Percentiles rank a stretch among this genome's conserved stretches.
These are phyloP conservation scores for Epicampocera succincta DNA, from an alignment of 2,888 invertebrate species.

Conservation along the genomic window DNA sequence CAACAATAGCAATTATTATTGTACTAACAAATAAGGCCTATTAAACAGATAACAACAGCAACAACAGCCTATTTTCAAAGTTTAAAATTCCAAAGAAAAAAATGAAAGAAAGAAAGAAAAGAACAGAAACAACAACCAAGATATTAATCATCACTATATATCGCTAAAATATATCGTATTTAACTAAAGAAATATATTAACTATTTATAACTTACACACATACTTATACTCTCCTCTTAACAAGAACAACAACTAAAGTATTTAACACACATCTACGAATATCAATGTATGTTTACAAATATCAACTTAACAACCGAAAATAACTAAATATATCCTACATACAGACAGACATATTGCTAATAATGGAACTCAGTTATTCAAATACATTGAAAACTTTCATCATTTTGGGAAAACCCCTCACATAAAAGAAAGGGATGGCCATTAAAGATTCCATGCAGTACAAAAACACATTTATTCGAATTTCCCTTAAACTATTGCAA, in stretches of 20 bases:
- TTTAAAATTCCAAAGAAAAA: slow-evolving; percentile 17
- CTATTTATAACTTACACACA: slow-evolving; percentile 44
- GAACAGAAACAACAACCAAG: slow-evolving; percentile 44
- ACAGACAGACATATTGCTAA: slow-evolving; percentile 18
- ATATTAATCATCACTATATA: slow-evolving; percentile 51
- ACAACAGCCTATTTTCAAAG: slow-evolving; percentile 6
- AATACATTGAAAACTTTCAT: neutral
- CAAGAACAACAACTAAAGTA: slow-evolving; percentile 34
- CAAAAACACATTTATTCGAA: too few relatives aligned
- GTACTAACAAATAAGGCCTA: neutral
- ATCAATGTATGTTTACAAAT: slow-evolving; percentile 26
- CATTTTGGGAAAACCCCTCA: too few relatives aligned
- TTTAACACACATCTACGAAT: slow-evolving; percentile 22
- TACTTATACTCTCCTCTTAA: slow-evolving; percentile 44
- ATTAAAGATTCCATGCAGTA: neutral
- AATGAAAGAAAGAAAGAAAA: slow-evolving; percentile 6
- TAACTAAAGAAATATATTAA: slow-evolving; percentile 14
- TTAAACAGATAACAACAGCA: neutral
- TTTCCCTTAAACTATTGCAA: too few relatives aligned
- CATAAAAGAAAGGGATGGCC: slow-evolving; percentile 40
- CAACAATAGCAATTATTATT: neutral
- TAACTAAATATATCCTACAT: neutral
- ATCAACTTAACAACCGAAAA: slow-evolving; percentile 33
- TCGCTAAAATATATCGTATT: slow-evolving; percentile 56
- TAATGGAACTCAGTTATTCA: slow-evolving; percentile 34